Percentiles rank a stretch among this genome's conserved stretches.
Conservation (phyloP, 2,797 vertebrate species). For the Phrynocephalus vlangalii region DNA sequence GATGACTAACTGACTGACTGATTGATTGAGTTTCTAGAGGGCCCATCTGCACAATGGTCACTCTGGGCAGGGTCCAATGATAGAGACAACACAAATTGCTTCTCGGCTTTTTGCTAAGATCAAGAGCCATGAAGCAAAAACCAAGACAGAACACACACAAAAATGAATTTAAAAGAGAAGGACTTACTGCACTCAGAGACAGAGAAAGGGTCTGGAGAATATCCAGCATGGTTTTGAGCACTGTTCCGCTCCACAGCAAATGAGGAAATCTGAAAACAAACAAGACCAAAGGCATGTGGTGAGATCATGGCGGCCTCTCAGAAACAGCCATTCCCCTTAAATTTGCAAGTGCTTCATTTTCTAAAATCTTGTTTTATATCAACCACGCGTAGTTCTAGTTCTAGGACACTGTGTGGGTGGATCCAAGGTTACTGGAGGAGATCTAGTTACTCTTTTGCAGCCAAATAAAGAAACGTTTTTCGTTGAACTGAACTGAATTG, state of each 20-base stretch:
- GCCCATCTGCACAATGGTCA: too few species aligned
- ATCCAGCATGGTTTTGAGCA: constrained; percentile 98
- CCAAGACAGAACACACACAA: too few species aligned
- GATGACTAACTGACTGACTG: too few species aligned
- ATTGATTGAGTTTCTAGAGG: too few species aligned
- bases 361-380: background rate
- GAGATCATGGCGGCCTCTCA: rapidly evolving
- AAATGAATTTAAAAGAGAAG: constrained; percentile 12
- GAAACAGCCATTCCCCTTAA: background rate
- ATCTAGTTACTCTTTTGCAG: background rate
- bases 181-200: constrained; percentile 92
- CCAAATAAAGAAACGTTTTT: background rate
- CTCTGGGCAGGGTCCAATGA: too few species aligned
- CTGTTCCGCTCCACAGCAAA: constrained; percentile 96
- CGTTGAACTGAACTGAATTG: too few species aligned
- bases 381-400: background rate
- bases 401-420: too few species aligned
- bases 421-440: background rate
- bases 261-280: constrained; percentile 88
- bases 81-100: too few species aligned
- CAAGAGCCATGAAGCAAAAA: too few species aligned
- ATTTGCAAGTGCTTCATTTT: background rate
- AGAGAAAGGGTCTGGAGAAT: constrained; percentile 96
- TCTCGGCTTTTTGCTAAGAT: too few species aligned
- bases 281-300: constrained; percentile 8